These are phyloP conservation scores for Bombus ignitus DNA, from an alignment of 1,140 invertebrate genomes.

Conservation along the genomic window DNA sequence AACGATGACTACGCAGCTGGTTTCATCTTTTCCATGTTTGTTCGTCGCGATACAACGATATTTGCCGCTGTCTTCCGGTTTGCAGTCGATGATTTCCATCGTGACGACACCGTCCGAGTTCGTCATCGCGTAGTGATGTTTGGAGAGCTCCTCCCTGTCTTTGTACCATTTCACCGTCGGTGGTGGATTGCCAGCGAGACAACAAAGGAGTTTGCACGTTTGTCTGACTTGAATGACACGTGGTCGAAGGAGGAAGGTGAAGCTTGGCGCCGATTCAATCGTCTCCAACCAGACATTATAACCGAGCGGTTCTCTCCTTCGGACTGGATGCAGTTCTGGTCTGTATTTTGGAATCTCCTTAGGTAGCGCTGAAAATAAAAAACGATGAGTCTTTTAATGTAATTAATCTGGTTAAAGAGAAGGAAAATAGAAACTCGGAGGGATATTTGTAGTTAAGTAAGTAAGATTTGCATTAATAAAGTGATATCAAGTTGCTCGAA, in stretches of 20 bases:
- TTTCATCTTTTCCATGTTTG: constrained; percentile 96
- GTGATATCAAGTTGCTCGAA: too few relatives aligned
- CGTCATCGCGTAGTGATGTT: constrained; percentile 94
- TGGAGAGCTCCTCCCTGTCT: constrained; percentile 94
- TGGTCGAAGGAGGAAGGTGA: constrained; percentile 98
- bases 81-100: constrained; percentile 97
- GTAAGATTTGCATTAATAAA: too few relatives aligned
- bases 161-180: constrained; percentile 97
- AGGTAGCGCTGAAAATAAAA: constrained; percentile 87
- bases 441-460: too few relatives aligned
- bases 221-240: constrained; percentile 98
- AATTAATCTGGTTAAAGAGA: background rate
- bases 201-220: constrained; percentile 98
- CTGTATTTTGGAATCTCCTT: constrained; percentile 91
- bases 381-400: background rate
- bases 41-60: constrained; percentile 97
- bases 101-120: constrained; percentile 96
- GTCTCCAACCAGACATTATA: constrained; percentile 95
- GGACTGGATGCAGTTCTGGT: constrained; percentile 87
- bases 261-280: constrained; percentile 94
- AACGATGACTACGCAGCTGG: constrained; percentile 97
- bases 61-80: constrained; percentile 96
- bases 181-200: constrained; percentile 95
- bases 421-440: too few relatives aligned
- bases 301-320: constrained; percentile 90